These are phyloP conservation scores for Epinephelus fuscoguttatus DNA, from an alignment of 2,113 vertebrate species.

Conservation along the genomic window DNA sequence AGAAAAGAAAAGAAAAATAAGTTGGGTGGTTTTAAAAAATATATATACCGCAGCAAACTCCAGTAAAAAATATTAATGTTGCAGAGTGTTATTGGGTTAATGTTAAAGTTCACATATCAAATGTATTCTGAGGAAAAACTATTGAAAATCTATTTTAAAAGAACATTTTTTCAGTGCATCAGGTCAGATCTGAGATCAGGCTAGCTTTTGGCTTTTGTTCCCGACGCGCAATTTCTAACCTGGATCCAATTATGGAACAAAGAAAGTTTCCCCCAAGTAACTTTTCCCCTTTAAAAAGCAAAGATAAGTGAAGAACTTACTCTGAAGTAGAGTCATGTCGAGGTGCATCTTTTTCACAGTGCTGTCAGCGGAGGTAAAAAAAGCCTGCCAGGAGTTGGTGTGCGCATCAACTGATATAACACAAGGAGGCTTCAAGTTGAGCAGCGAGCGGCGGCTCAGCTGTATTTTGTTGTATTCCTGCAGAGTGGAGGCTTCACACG, in stretches of 20 bases:
- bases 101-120: neutral
- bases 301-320: constrained; percentile 72
- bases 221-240: constrained; percentile 7
- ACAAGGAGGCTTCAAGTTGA: constrained; percentile 32
- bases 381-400: constrained; percentile 30
- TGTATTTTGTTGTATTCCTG: constrained; percentile 43
- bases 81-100: neutral
- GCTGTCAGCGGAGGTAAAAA: neutral
- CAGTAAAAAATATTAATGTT: neutral
- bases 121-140: neutral
- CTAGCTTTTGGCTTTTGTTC: constrained; percentile 23
- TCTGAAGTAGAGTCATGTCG: constrained; percentile 63
- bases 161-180: neutral
- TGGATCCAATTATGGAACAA: constrained; percentile 56
- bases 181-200: neutral
- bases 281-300: neutral
- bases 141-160: neutral
- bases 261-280: constrained; percentile 13
- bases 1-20: neutral
- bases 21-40: neutral
- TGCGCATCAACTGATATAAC: constrained; percentile 24
- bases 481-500: constrained; percentile 36
- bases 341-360: constrained; percentile 14
- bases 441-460: constrained; percentile 41
- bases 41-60: neutral